Base-by-base conservation (phyloP, 2,888 invertebrate species). In the Limnephilus marmoratus region DNA sequence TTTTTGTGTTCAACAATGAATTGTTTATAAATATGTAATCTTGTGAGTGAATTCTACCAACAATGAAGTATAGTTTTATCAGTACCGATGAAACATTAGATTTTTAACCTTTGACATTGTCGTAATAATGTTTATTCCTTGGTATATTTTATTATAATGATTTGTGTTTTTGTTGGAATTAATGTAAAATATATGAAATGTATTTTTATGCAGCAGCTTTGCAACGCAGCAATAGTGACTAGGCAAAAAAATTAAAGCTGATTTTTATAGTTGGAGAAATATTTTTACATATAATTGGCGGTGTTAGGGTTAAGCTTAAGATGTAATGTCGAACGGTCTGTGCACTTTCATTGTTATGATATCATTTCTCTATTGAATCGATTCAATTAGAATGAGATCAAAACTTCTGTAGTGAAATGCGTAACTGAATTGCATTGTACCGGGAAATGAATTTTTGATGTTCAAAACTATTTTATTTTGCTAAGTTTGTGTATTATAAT, bases 121-220 rank as follows among this genome's bases (percentile, higher is more conserved):
- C 12, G 24, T 45, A 45, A 37, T 86, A 45, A 82, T 82, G 34
- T 82, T 82, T 82, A 82, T 82, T 82, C 18, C 29, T 82, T 31
- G 82, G 68, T 68, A 68, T 82, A 82, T 82, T 82, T 82, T 82
- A 82, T 31, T 31, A 31, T 34, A 34, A 82, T 82, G 13, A 34
- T 82, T 31, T 53, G 87, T 87, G n/a, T 87, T 45, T 87, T n/a
- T 87, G 53, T 49, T n/a, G 87, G 87, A 34, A 87, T 45, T 49
- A 68, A 18, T 34, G 41, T 83, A 34, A 53, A 29, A 53, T 49
- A 87, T 89, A 89, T 68, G 34, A 88, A 80, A 80, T 68, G 88
- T 89, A 89, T 80, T 89, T 89, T 89, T 80, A 80, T 89, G 88
- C 80, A 31, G 88, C 68, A 37, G 88, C 88, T 89, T 89, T 24